Percentiles rank a stretch among this genome's conserved stretches.
phyloP scores from a whole-genome alignment of 2,113 vertebrate species.

The Lepisosteus osseus region DNA sequence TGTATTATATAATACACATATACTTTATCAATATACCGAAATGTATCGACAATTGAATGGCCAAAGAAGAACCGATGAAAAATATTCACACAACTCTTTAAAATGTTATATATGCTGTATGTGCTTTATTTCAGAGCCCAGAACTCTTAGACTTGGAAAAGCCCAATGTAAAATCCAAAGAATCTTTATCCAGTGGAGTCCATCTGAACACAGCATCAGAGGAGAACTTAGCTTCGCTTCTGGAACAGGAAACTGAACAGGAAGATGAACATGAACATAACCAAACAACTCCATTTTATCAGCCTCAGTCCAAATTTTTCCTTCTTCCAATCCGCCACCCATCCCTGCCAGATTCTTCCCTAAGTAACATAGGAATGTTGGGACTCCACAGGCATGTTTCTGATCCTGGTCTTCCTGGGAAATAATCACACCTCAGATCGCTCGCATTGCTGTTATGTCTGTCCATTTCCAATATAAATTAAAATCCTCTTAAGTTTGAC shows the following conservation, averaged over 20 bases:
- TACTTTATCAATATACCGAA: no score
- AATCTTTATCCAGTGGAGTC: constrained; percentile 73
- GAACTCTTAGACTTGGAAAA: constrained; percentile 76
- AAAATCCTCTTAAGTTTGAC: constrained; percentile 86
- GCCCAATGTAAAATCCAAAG: constrained; percentile 83
- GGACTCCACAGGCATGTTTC: constrained; percentile 85
- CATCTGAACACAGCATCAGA: constrained; percentile 69
- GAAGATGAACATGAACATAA: constrained; percentile 43
- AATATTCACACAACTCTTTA: no score
- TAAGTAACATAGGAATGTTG: constrained; percentile 64
- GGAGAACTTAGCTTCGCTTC: constrained; percentile 76
- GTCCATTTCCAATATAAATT: constrained; percentile 67
- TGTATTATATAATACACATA: no score
- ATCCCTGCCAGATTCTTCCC: constrained; percentile 72
- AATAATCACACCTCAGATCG: constrained; percentile 58
- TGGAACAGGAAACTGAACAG: constrained; percentile 59
- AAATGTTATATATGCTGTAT: background rate
- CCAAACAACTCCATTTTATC: constrained; percentile 51
- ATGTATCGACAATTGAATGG: no score
- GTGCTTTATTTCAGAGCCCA: constrained; percentile 65
- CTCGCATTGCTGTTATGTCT: constrained; percentile 52
- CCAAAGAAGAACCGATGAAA: no score
- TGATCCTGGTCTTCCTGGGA: constrained; percentile 83
- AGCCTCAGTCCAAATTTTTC: constrained; percentile 68
- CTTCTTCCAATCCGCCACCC: constrained; percentile 76